Evolutionary conservation across 2,113 vertebrate genomes (phyloP), one percentile per base, ranked within the genome.

Genomic region (Propithecus coquereli): DNA sequence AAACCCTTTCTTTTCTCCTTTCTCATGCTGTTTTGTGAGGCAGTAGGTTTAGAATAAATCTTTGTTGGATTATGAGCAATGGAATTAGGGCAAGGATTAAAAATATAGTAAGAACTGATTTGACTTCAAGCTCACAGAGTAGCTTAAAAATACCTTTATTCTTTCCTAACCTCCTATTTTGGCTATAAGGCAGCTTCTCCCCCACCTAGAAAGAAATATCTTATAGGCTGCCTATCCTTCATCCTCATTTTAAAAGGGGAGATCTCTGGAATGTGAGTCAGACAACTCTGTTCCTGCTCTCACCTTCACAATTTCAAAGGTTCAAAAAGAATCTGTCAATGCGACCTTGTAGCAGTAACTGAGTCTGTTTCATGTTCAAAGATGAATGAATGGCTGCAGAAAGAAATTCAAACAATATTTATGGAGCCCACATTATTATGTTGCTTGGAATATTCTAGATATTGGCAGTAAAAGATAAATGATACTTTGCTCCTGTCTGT

Each of bases 361-460:
- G 34, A 47, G 8, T 11, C 70, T 77, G 66, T 68, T 96, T 83
- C n/a, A 37, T 71, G 47, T 70, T 85, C 59, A 17, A 32, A 63
- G 45, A 87, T 20, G 18, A 93, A 77, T 18, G 73, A 86, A 76
- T 37, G 4, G 47, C 40, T 86, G 16, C 81, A 61, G 59, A 82
- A 95, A 97, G 52, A 86, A 95, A 90, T 87, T 76, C 40, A 73
- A 73, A n/a, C 20, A 70, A 22, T 90, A 47, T 82, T 86, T 93
- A 54, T 86, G 7, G 66, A 77, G 47, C 43, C 77, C 52, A 40
- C 66, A 81, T 90, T 96, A 63, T 71, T 81, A 45, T 65, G 84
- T 59, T 54, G 54, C 40, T 85, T n/a, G 3, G 34, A 40, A 8
- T 93, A 57, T 70, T 70, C 16, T 84, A 76, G 50, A 57, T 20